phyloP scores from a whole-genome alignment of 2,797 vertebrate species.

The Eulemur rubriventer region DNA sequence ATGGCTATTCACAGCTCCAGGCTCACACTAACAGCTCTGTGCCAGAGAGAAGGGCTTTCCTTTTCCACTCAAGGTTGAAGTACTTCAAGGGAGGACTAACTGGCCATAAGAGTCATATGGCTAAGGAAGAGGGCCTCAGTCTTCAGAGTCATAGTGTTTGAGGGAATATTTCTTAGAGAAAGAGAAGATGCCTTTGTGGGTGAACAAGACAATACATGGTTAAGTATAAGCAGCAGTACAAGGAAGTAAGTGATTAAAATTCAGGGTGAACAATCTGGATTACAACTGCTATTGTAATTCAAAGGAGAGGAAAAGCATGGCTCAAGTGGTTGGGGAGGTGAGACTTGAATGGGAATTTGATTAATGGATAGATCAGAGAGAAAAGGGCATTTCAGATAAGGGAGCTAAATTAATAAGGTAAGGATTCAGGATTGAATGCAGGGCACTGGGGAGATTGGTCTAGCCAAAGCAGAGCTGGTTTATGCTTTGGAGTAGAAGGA shows the following conservation, averaged over 20 bases:
- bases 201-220: not conserved
- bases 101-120: not conserved
- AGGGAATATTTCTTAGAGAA: not conserved
- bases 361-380: not conserved
- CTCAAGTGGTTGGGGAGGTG: not conserved
- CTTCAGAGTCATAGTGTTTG: not conserved
- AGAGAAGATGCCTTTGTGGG: not conserved
- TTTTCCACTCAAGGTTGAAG: not conserved
- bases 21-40: not conserved
- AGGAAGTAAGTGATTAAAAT: not conserved
- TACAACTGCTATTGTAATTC: not conserved
- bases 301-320: not conserved
- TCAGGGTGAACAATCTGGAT: not conserved
- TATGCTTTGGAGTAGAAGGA: not conserved
- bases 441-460: not conserved
- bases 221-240: not conserved
- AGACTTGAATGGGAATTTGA: not conserved
- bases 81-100: not conserved
- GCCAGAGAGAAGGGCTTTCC: not conserved
- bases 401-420: not conserved
- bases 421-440: not conserved
- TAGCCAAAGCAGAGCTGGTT: not conserved
- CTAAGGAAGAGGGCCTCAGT: not conserved
- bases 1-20: not conserved
- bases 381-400: slow-evolving; percentile 12